Evolutionary conservation across 2,113 vertebrate genomes (phyloP).

Genomic region (Lasiurus borealis): DNA sequence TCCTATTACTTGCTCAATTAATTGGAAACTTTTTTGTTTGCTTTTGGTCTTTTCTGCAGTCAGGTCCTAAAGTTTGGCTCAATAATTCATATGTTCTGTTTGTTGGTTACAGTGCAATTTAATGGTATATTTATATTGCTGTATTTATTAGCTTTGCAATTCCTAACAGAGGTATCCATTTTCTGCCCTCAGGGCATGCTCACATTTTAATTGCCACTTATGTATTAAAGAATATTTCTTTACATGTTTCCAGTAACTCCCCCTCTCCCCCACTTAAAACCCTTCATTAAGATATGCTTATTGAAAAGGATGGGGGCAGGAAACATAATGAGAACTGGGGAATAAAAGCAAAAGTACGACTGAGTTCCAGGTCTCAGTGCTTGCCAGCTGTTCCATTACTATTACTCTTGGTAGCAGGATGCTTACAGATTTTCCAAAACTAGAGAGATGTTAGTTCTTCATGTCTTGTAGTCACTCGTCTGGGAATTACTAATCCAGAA

Average conservation of each 20-base stretch:
- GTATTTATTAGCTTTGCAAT: constrained; percentile 82
- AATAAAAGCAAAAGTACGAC: constrained; percentile 62
- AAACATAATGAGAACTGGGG: constrained; percentile 62
- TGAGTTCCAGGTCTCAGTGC: constrained; percentile 10
- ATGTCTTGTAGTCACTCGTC: not conserved
- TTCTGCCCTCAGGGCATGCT: constrained; percentile 68
- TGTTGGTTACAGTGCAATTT: constrained; percentile 74
- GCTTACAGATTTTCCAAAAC: constrained; percentile 63
- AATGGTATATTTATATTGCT: constrained; percentile 66
- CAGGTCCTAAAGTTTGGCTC: constrained; percentile 60
- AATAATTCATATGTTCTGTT: constrained; percentile 73
- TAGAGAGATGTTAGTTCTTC: constrained; percentile 37
- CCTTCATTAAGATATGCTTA: constrained; percentile 78
- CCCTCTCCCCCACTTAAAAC: constrained; percentile 38
- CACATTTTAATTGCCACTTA: constrained; percentile 77
- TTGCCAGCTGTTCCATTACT: constrained; percentile 36
- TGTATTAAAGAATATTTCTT: constrained; percentile 75
- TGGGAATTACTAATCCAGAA: constrained; percentile 38
- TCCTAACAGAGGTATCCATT: constrained; percentile 71
- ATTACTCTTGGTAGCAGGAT: constrained; percentile 36
- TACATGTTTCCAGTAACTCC: constrained; percentile 71
- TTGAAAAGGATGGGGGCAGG: constrained; percentile 52
- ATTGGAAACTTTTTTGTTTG: constrained; percentile 53
- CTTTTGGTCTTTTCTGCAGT: constrained; percentile 60
- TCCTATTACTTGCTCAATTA: constrained; percentile 70